Conservation (phyloP, 2,113 vertebrate species). For the Chlorodrepanis virens region DNA sequence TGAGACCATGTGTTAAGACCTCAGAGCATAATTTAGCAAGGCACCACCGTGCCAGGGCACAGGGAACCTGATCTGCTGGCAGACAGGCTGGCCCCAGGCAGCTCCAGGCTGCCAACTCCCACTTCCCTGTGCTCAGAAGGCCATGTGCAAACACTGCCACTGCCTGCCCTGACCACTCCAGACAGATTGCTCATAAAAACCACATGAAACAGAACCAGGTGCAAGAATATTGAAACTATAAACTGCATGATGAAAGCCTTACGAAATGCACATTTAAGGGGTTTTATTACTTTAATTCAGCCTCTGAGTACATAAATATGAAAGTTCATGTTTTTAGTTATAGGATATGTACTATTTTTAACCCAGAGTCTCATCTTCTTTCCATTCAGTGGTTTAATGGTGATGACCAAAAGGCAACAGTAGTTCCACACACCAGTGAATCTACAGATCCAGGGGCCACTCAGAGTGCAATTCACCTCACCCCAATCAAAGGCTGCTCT, state of each 20-base stretch:
- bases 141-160: not conserved
- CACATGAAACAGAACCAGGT: not conserved
- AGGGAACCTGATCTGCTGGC: not conserved
- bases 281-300: not conserved
- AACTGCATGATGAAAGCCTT: not conserved
- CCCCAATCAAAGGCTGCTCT: not conserved
- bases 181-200: not conserved
- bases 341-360: not conserved
- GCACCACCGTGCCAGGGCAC: not conserved
- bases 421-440: not conserved
- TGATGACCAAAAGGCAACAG: not conserved
- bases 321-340: not conserved
- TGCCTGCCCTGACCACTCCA: not conserved
- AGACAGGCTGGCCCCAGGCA: not conserved
- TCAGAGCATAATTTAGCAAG: not conserved
- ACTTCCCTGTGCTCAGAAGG: not conserved
- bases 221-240: not conserved
- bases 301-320: not conserved
- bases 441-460: not conserved
- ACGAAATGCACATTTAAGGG: not conserved
- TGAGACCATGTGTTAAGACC: not conserved
- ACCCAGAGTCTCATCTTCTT: not conserved
- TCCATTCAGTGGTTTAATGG: not conserved
- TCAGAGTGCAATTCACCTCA: not conserved
- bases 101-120: not conserved